Percentiles rank a stretch among this genome's conserved stretches.
phyloP scores from a whole-genome alignment of 1,140 invertebrate genomes.

The Diabrotica virgifera region DNA sequence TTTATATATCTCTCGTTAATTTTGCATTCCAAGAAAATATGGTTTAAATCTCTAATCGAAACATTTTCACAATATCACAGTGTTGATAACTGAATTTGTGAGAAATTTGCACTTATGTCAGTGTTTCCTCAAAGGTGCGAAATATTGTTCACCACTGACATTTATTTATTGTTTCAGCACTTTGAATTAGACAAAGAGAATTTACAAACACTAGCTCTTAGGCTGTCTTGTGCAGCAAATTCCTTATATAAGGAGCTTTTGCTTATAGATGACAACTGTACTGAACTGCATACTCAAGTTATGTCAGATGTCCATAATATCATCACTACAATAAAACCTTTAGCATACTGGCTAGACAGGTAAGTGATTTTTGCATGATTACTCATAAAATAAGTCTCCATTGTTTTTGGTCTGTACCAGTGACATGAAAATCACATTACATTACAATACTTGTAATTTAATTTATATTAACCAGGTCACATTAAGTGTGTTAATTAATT shows the following conservation, averaged over 20 bases:
- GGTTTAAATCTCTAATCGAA: no score
- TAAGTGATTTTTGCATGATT: constrained; percentile 36
- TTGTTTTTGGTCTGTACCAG: no score
- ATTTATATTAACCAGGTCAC: no score
- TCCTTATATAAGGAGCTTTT: constrained; percentile 73
- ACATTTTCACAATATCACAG: no score
- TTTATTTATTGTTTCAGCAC: constrained; percentile 60
- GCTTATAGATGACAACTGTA: constrained; percentile 58
- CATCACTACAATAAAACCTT: constrained; percentile 77
- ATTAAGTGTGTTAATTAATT: no score
- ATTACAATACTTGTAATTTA: no score
- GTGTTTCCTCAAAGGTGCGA: neutral
- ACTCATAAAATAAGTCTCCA: neutral
- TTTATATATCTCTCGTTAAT: no score
- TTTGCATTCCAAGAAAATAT: no score
- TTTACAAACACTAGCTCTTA: constrained; percentile 80
- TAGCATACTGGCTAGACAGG: constrained; percentile 85
- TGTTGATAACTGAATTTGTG: constrained; percentile 21
- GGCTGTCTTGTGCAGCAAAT: constrained; percentile 78
- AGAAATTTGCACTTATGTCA: no score
- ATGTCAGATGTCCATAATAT: constrained; percentile 81
- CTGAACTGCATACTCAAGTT: constrained; percentile 74
- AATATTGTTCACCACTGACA: neutral
- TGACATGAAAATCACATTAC: no score
- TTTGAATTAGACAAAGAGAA: constrained; percentile 89